Conservation (phyloP, 2,888 invertebrate genomes). For the Idaea biselata region DNA sequence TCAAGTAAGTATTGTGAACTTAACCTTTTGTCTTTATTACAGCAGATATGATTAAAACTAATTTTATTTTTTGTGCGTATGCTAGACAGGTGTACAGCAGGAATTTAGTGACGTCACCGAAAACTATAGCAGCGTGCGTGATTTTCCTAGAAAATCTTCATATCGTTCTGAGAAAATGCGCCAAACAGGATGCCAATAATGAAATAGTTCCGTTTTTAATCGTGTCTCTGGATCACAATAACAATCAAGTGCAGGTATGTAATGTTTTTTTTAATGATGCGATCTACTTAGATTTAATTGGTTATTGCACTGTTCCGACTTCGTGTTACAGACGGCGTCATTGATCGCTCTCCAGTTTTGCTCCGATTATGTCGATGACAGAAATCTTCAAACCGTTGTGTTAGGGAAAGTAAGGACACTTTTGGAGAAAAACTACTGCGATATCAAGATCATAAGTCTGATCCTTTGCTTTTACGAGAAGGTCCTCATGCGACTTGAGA, state of each 20-base stretch:
- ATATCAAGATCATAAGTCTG: constrained; percentile 89
- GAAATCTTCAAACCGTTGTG: constrained; percentile 88
- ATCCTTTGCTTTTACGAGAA: constrained; percentile 90
- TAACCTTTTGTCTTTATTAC: too few species aligned
- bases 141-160: constrained; percentile 94
- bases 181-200: constrained; percentile 86
- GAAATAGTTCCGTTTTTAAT: constrained; percentile 94
- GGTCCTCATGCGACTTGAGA: constrained; percentile 91
- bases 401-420: constrained; percentile 90
- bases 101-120: constrained; percentile 87
- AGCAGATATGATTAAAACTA: too few species aligned
- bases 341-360: constrained; percentile 93
- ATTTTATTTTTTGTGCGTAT: not conserved
- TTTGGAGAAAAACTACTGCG: constrained; percentile 89
- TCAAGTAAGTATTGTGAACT: constrained; percentile 82
- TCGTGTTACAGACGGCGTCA: not conserved
- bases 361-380: constrained; percentile 90
- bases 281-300: not conserved
- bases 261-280: not conserved
- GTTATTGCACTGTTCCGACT: not conserved
- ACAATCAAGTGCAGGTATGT: constrained; percentile 92
- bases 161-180: constrained; percentile 92
- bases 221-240: constrained; percentile 92
- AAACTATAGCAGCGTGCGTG: constrained; percentile 91
- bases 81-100: constrained; percentile 61